Conservation (phyloP, 2,113 vertebrate genomes). For the Sphyrna mokarran region DNA sequence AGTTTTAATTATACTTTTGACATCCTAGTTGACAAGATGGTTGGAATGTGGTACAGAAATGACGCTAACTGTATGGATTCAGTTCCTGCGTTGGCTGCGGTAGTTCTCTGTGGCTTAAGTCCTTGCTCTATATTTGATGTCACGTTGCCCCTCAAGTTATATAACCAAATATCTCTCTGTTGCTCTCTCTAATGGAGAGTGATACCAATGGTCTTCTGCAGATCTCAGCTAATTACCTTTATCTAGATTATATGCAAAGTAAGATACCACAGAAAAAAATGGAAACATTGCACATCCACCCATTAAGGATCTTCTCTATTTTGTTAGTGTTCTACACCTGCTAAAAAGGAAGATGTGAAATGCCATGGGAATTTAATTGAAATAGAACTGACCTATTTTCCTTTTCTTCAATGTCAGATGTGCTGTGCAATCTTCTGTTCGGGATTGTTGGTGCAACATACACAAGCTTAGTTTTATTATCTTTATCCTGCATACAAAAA, state of each 20-base stretch:
- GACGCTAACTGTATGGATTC: background rate
- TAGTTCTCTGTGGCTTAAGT: no score
- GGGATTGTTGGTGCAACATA: conserved; percentile 54
- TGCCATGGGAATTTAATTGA: background rate
- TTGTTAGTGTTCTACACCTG: background rate
- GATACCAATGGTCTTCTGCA: no score
- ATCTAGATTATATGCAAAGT: background rate
- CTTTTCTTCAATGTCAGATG: conserved; percentile 58
- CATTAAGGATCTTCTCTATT: background rate
- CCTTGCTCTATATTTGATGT: no score
- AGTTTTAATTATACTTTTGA: background rate
- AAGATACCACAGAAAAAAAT: background rate
- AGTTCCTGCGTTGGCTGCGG: no score
- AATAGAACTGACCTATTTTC: conserved; percentile 60
- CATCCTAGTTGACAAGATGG: background rate
- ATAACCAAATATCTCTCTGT: no score
- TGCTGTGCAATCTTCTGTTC: conserved; percentile 52
- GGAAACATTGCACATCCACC: background rate
- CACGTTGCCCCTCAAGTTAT: no score
- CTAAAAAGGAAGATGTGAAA: background rate
- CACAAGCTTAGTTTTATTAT: conserved; percentile 49
- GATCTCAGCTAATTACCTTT: no score
- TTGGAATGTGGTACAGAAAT: background rate
- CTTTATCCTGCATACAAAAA: conserved; percentile 58
- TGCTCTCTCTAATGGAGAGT: no score